phyloP scores from a whole-genome alignment of 2,797 vertebrate species.

The Brachyalestes nurse region DNA sequence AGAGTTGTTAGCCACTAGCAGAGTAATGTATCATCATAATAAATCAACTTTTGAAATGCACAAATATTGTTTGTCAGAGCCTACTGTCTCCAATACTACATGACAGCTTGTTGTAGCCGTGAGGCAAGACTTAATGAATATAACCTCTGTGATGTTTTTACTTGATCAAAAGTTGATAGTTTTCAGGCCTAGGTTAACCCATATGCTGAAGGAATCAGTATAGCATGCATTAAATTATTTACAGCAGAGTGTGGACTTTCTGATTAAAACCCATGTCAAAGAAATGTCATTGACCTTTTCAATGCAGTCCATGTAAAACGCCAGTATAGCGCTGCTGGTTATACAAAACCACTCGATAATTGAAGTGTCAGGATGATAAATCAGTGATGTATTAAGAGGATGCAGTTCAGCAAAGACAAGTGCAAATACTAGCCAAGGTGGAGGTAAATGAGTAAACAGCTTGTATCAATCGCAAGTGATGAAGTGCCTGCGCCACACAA shows the following conservation, averaged over 20 bases:
- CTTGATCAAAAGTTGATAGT: conserved; percentile 9
- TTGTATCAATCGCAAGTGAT: conserved; percentile 38
- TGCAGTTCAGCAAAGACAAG: conserved; percentile 37
- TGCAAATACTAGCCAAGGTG: conserved; percentile 24
- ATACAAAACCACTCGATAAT: conserved; percentile 29
- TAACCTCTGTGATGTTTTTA: neutral
- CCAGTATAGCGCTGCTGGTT: neutral
- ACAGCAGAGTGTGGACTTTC: conserved; percentile 20
- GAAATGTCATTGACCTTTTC: conserved; percentile 35
- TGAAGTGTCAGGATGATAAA: conserved; percentile 49
- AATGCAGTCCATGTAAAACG: conserved; percentile 26
- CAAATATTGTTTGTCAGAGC: neutral
- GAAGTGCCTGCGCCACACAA: conserved; percentile 22
- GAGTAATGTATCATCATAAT: neutral
- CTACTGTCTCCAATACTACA: neutral
- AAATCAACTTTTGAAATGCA: neutral
- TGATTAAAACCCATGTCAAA: conserved; percentile 15
- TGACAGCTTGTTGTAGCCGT: neutral
- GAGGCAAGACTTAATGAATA: neutral
- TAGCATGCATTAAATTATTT: neutral
- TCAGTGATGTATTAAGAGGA: conserved; percentile 35
- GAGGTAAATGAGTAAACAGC: conserved; percentile 42
- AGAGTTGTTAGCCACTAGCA: neutral
- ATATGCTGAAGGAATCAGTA: neutral
- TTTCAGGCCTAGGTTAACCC: neutral